Base-by-base conservation (phyloP, 2,113 vertebrate species). In the Nicator chloris region DNA sequence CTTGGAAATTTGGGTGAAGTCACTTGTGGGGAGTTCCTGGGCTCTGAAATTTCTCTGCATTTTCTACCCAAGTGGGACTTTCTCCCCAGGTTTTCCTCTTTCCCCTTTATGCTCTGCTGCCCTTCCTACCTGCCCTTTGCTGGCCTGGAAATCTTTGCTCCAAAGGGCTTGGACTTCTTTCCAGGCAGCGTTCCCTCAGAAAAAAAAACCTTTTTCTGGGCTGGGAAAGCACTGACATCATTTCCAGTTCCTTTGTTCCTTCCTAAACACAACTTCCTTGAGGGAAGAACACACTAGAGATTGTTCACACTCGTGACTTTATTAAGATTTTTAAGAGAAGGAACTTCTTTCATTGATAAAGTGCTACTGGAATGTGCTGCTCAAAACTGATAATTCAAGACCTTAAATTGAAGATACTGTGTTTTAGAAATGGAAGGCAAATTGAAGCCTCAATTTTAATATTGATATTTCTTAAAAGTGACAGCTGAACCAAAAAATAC, bases 221-320 rank as follows among this genome's bases (percentile, higher is more conserved):
- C 39, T 68, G 42, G 37, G 63, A 57, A 76, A 64, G 28, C 28
- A 4, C 13, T 71, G 49, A 6, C 1, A 2, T 21, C 6, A 3
- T 24, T 56, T 50, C 27, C 6, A 11, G 13, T 51, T 57, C 30
- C 19, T 63, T 77, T 59, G 42, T 59, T 65, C 61, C 26, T 5
- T 71, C 20, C 40, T 26, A 27, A 76, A 14, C 49, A 68, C 60
- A 61, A 14, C 18, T 44, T 49, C 56, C 45, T 49, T 35, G 28
- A 10, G 6, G 44, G 42, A 49, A 22, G 60, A 56, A 22, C 20
- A 9, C 35, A 3, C 6, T 8, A 2, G 3, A 2, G 56, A 2
- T 23, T 64, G 40, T 30, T 60, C 81, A 33, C 20, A 19, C 37
- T 33, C 21, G 56, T n/a, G 69, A 20, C 1, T 13, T 51, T 11